Conservation (phyloP, 2,888 invertebrate genomes). For the Aphodius sticticus region DNA sequence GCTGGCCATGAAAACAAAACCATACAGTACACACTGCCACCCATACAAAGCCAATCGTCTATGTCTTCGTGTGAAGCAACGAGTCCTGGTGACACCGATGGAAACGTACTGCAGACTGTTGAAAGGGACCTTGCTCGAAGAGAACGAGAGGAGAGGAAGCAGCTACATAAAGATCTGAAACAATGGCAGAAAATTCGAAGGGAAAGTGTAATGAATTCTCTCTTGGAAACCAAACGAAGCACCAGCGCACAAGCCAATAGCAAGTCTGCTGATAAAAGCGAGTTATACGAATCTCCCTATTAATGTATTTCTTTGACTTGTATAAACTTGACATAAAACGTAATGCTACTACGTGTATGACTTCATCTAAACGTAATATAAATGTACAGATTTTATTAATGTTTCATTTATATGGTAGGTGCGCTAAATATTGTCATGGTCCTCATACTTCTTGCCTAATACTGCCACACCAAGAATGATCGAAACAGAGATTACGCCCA, state of each 20-base stretch:
- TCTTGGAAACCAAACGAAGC: neutral
- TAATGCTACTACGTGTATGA: neutral
- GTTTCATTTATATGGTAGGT: no score
- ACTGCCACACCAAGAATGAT: no score
- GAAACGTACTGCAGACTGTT: neutral
- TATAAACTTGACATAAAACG: neutral
- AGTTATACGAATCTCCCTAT: neutral
- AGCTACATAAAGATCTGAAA: slow-evolving; percentile 32
- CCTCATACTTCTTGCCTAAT: no score
- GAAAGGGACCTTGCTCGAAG: slow-evolving; percentile 31
- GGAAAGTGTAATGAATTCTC: slow-evolving; percentile 28
- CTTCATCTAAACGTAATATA: neutral
- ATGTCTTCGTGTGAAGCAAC: neutral
- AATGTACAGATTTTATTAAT: neutral
- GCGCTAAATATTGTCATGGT: no score
- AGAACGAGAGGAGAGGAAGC: slow-evolving; percentile 34
- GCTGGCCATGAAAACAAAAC: neutral
- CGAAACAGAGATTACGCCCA: no score
- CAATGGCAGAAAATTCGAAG: slow-evolving; percentile 39
- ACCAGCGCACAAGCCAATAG: neutral
- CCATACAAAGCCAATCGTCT: slow-evolving; percentile 28
- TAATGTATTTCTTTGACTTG: neutral
- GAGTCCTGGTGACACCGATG: neutral
- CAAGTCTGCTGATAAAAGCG: neutral
- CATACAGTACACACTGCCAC: slow-evolving; percentile 16